Percentiles rank a stretch among this genome's conserved stretches.
phyloP scores from a whole-genome alignment of 2,113 vertebrate genomes.

The Cinclus cinclus region DNA sequence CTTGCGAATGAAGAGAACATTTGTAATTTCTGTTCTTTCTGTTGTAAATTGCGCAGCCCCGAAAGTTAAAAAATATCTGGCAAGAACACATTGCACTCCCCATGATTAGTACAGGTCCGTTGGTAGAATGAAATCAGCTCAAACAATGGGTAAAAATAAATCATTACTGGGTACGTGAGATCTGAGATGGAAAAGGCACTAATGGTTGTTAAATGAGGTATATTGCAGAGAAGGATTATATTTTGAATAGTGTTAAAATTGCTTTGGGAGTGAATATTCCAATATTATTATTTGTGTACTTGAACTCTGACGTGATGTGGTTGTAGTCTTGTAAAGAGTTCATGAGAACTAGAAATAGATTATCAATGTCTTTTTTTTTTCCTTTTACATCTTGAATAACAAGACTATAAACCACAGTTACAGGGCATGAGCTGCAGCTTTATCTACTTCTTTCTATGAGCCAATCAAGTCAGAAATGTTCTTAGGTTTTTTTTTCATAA shows the following conservation, averaged over 20 bases:
- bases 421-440: not conserved
- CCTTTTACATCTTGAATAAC: not conserved
- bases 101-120: constrained; percentile 31
- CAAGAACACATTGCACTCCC: not conserved
- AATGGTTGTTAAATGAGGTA: constrained; percentile 73
- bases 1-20: not conserved
- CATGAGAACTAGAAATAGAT: constrained; percentile 21
- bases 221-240: constrained; percentile 63
- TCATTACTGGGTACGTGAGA: constrained; percentile 63
- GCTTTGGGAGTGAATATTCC: constrained; percentile 56
- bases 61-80: constrained; percentile 31
- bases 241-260: constrained; percentile 65
- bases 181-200: constrained; percentile 55
- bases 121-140: constrained; percentile 40
- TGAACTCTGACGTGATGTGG: not conserved
- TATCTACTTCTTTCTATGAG: not conserved
- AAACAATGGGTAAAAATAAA: constrained; percentile 69
- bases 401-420: not conserved
- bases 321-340: constrained; percentile 44
- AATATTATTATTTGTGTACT: constrained; percentile 58
- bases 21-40: constrained; percentile 46
- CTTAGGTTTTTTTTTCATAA: not conserved
- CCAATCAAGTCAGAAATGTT: not conserved
- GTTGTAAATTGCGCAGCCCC: not conserved
- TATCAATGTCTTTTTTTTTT: not conserved